Evolutionary conservation across 1,140 invertebrate genomes (phyloP).

Genomic region (Ridgeia piscesae): DNA sequence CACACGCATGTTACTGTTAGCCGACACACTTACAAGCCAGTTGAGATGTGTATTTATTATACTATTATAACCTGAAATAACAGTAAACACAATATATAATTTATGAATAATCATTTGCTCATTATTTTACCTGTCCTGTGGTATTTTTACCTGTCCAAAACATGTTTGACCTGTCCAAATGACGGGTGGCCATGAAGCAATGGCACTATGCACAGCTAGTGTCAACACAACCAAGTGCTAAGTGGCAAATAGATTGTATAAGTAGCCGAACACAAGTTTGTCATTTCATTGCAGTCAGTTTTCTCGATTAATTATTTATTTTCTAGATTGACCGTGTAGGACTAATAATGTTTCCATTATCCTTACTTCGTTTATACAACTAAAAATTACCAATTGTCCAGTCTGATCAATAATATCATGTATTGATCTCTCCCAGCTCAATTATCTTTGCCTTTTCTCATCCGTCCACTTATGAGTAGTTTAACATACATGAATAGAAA

Average conservation of each 20-base stretch:
- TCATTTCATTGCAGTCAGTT: neutral
- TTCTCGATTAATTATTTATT: neutral
- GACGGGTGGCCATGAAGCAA: no score
- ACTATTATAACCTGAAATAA: no score
- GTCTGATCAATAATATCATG: neutral
- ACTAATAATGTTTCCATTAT: neutral
- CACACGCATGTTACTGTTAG: no score
- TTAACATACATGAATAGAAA: neutral
- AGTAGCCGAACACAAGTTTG: neutral
- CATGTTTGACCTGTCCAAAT: no score
- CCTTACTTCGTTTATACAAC: neutral
- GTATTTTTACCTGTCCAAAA: no score
- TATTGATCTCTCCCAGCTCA: neutral
- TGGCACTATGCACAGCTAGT: no score
- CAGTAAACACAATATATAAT: no score
- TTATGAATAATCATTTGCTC: no score
- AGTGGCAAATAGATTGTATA: neutral
- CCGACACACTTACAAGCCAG: no score
- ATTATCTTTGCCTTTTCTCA: neutral
- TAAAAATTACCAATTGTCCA: neutral
- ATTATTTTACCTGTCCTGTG: no score
- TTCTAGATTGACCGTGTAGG: neutral
- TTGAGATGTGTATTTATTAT: no score
- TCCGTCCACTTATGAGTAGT: neutral
- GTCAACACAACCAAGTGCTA: neutral